phyloP scores from a whole-genome alignment of 2,113 vertebrate species.

The Lophius piscatorius region DNA sequence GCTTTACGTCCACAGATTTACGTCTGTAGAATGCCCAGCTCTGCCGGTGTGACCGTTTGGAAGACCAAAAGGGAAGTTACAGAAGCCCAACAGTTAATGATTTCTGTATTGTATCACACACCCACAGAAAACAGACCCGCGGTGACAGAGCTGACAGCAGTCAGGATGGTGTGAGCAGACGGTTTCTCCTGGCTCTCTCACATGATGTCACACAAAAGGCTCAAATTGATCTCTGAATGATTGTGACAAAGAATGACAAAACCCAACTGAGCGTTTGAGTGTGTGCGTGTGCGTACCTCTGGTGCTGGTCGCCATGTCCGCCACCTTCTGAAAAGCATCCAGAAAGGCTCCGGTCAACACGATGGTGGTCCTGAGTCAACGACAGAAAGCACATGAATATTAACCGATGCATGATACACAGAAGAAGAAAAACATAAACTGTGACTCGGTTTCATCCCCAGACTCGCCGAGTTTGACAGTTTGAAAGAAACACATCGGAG shows the following conservation, averaged over 20 bases:
- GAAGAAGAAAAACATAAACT: background rate
- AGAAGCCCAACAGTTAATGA: constrained; percentile 5
- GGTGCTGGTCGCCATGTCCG: constrained; percentile 85
- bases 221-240: too few species aligned
- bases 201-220: background rate
- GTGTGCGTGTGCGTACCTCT: constrained; percentile 70
- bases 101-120: constrained; percentile 15
- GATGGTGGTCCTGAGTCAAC: constrained; percentile 79
- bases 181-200: background rate
- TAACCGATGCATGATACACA: too few species aligned
- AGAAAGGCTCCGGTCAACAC: constrained; percentile 83
- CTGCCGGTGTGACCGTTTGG: too few species aligned
- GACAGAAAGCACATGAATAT: background rate
- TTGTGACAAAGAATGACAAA: too few species aligned
- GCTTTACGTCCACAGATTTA: too few species aligned
- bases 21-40: too few species aligned
- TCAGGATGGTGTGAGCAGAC: too few species aligned
- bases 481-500: too few species aligned
- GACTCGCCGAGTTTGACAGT: too few species aligned
- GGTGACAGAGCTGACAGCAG: too few species aligned
- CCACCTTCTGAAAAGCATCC: constrained; percentile 87
- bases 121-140: background rate
- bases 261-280: background rate
- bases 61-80: too few species aligned
- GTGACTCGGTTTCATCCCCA: too few species aligned